Conservation (phyloP, 2,113 vertebrate species). For the Petroica traversi region DNA sequence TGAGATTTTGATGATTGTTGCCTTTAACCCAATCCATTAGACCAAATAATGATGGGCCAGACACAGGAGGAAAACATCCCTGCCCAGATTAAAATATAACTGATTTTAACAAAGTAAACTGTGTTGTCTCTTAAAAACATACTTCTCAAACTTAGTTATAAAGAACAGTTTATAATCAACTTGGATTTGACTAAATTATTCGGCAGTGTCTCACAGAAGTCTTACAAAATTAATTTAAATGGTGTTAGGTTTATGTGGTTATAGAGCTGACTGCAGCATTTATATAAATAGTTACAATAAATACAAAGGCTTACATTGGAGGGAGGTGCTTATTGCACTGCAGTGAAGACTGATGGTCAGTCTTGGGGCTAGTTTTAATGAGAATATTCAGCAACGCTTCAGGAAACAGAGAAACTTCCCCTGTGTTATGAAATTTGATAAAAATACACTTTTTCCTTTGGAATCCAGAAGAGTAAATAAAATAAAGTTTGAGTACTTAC, state of each 20-base stretch:
- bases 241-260: background rate
- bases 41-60: background rate
- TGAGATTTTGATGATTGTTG: background rate
- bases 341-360: background rate
- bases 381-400: background rate
- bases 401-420: background rate
- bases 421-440: background rate
- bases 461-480: background rate
- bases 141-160: background rate
- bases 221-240: constrained; percentile 24
- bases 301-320: background rate
- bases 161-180: background rate
- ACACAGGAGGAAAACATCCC: background rate
- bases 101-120: background rate
- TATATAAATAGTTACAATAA: constrained; percentile 5
- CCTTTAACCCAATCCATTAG: background rate
- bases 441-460: background rate
- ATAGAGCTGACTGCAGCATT: background rate
- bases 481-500: constrained; percentile 8
- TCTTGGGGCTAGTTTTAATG: background rate
- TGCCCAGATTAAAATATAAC: background rate
- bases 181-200: constrained; percentile 20
- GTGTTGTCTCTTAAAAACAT: background rate
- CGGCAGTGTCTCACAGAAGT: background rate
- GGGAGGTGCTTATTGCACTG: background rate